Percentiles rank a stretch among this genome's conserved stretches.
phyloP scores from a whole-genome alignment of 2,113 vertebrate genomes.

The Antechinus flavipes region DNA sequence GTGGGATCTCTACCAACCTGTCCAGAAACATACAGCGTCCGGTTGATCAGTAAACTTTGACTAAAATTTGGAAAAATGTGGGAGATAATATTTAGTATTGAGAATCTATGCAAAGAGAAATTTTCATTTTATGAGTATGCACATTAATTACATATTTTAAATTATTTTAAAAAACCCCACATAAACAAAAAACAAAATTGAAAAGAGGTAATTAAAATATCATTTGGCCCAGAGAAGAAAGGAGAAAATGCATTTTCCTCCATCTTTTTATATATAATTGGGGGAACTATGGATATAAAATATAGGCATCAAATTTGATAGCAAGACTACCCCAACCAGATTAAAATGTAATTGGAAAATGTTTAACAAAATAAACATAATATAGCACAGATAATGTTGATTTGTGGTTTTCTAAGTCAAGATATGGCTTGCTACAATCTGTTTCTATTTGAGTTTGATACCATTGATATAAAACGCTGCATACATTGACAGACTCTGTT shows the following conservation, averaged over 20 bases:
- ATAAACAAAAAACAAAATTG: background rate
- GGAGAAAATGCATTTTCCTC: background rate
- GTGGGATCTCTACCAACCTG: constrained; percentile 90
- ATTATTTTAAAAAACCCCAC: background rate
- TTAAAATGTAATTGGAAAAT: background rate
- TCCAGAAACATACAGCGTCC: constrained; percentile 93
- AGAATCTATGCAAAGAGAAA: background rate
- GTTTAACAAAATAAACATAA: background rate
- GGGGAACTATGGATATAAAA: background rate
- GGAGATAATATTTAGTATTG: background rate
- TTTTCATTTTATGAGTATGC: background rate
- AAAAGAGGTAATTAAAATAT: background rate
- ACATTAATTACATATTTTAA: background rate
- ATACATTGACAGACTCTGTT: background rate
- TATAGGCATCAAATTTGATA: background rate
- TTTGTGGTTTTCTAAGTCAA: background rate
- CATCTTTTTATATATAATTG: background rate
- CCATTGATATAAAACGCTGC: background rate
- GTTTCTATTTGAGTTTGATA: background rate
- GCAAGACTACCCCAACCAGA: background rate
- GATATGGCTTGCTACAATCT: background rate
- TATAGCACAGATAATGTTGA: background rate
- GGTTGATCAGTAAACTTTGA: constrained; percentile 91
- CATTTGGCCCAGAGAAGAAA: background rate
- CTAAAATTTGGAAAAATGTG: constrained; percentile 79